These are phyloP conservation scores for Gulo gulo DNA, from an alignment of 2,113 vertebrate species.

Conservation along the genomic window DNA sequence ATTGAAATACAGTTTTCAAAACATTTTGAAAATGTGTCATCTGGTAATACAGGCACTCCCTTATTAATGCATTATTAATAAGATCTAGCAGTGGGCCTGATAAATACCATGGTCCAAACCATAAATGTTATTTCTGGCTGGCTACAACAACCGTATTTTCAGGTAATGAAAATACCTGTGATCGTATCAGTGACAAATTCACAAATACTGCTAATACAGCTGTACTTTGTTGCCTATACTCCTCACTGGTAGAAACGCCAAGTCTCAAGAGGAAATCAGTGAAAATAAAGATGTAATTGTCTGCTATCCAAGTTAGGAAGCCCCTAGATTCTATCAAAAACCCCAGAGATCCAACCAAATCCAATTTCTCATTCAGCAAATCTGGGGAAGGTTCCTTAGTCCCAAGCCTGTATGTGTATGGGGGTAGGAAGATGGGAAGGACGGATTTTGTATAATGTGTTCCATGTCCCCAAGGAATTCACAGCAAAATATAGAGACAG, in stretches of 20 bases:
- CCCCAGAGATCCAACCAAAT: not conserved
- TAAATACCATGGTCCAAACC: not conserved
- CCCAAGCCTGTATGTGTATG: not conserved
- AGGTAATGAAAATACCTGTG: not conserved
- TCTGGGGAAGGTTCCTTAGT: not conserved
- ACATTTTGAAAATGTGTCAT: not conserved
- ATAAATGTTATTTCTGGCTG: not conserved
- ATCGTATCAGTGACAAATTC: slow-evolving; percentile 18
- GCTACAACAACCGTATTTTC: not conserved
- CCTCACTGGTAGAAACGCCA: not conserved
- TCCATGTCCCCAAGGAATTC: not conserved
- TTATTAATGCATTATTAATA: not conserved
- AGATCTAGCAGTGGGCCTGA: not conserved
- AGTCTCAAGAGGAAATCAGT: not conserved
- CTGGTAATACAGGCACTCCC: not conserved
- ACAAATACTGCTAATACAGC: not conserved
- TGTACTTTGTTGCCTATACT: not conserved
- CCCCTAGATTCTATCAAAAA: not conserved
- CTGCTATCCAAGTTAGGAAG: not conserved
- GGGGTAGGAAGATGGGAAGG: not conserved
- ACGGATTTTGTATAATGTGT: no score
- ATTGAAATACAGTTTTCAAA: not conserved
- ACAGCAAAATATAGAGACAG: not conserved
- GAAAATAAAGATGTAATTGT: slow-evolving; percentile 2
- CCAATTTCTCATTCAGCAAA: not conserved